A percentile compares a stretch with the other conserved stretches of the same genome.
Conservation (phyloP, 2,797 vertebrate species). For the Acrossocheilus fasciatus region DNA sequence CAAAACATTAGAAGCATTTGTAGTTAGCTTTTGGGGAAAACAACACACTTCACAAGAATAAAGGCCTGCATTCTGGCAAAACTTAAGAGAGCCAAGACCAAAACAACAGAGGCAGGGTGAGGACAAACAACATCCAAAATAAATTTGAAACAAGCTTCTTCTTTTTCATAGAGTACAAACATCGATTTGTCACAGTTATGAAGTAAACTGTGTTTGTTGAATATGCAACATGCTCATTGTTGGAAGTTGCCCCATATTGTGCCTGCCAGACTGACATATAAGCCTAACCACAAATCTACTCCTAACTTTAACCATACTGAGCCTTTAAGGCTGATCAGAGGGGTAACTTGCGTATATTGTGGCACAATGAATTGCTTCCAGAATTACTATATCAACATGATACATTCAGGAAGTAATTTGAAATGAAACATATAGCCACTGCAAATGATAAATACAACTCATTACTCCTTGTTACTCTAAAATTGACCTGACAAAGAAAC, state of each 20-base stretch:
- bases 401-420: slow-evolving; percentile 26
- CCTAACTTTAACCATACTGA: slow-evolving; percentile 21
- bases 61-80: slow-evolving; percentile 19
- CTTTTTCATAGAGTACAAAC: slow-evolving; percentile 19
- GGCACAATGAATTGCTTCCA: slow-evolving; percentile 16
- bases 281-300: slow-evolving; percentile 3
- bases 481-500: slow-evolving; percentile 22
- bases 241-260: slow-evolving; percentile 9
- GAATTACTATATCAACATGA: slow-evolving; percentile 9
- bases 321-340: slow-evolving; percentile 17
- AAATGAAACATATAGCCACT: slow-evolving; percentile 5
- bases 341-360: not conserved
- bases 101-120: slow-evolving; percentile 36
- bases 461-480: not conserved
- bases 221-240: slow-evolving; percentile 7
- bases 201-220: slow-evolving; percentile 42
- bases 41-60: slow-evolving; percentile 17
- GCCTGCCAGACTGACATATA: slow-evolving; percentile 10
- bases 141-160: slow-evolving; percentile 20
- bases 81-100: slow-evolving; percentile 24
- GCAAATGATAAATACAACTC: not conserved
- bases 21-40: slow-evolving; percentile 10
- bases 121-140: slow-evolving; percentile 43
- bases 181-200: slow-evolving; percentile 29
- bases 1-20: slow-evolving; percentile 2